These are phyloP conservation scores for Corvus cornix DNA, from an alignment of 2,113 vertebrate species.

Conservation along the genomic window DNA sequence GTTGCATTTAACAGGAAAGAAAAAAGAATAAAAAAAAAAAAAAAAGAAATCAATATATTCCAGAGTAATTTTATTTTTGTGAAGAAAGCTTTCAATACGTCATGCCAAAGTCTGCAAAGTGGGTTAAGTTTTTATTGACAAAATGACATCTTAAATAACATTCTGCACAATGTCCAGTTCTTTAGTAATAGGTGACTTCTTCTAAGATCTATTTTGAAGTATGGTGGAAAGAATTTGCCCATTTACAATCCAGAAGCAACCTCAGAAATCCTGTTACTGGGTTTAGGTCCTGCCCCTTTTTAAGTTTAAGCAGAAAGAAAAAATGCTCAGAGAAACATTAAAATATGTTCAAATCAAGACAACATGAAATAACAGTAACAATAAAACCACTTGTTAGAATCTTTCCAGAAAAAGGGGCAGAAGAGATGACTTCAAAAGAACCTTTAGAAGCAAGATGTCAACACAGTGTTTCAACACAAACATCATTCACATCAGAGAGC, in stretches of 20 bases:
- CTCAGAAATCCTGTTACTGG: neutral
- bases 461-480: neutral
- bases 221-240: neutral
- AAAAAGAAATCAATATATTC: slow-evolving; percentile 29
- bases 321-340: neutral
- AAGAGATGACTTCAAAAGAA: neutral
- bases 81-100: slow-evolving; percentile 39
- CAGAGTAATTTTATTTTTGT: slow-evolving; percentile 50
- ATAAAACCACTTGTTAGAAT: neutral
- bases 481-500: neutral
- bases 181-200: neutral
- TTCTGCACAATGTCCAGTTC: neutral
- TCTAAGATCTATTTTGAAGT: neutral
- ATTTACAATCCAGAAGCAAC: neutral
- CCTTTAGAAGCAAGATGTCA: neutral
- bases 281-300: neutral
- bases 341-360: neutral
- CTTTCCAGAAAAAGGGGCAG: neutral
- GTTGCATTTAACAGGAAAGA: slow-evolving; percentile 15
- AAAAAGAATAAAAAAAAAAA: neutral
- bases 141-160: neutral
- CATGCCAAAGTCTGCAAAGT: neutral
- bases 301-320: neutral
- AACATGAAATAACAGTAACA: neutral
- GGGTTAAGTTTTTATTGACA: slow-evolving; percentile 19